Percentiles rank a stretch among this genome's conserved stretches.
Conservation (phyloP, 2,888 invertebrate genomes). For the Poecilus cupreus region DNA sequence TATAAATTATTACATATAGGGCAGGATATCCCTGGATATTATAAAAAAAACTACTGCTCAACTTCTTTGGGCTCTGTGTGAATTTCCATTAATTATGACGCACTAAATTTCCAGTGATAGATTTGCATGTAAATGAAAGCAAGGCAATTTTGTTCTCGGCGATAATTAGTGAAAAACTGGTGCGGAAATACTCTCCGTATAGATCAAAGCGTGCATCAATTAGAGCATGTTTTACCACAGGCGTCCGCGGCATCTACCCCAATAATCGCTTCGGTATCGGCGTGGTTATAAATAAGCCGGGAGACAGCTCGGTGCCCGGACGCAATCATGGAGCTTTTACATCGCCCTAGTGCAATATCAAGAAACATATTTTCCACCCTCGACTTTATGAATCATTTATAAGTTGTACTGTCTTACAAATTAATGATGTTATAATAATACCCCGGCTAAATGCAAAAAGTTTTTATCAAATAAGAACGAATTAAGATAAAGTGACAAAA, state of each 20-base stretch:
- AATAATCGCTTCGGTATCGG: slow-evolving; percentile 23
- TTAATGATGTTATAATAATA: neutral
- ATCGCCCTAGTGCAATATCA: neutral
- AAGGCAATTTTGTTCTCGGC: neutral
- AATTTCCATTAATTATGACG: slow-evolving; percentile 2
- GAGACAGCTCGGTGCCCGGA: neutral
- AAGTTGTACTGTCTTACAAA: neutral
- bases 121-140: slow-evolving; percentile 37
- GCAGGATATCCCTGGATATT: no score
- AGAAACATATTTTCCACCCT: neutral
- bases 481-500: no score
- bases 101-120: slow-evolving; percentile 1
- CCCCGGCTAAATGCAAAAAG: no score
- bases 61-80: neutral
- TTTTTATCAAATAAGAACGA: no score
- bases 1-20: no score
- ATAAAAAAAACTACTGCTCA: neutral
- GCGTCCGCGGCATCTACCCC: slow-evolving; percentile 34
- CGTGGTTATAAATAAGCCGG: slow-evolving; percentile 9
- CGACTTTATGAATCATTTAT: neutral
- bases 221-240: slow-evolving; percentile 42
- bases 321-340: neutral
- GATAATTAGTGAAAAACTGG: slow-evolving; percentile 52
- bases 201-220: slow-evolving; percentile 51
- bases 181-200: neutral